phyloP scores from a whole-genome alignment of 1,140 invertebrate species.

The Ladona fulva region DNA sequence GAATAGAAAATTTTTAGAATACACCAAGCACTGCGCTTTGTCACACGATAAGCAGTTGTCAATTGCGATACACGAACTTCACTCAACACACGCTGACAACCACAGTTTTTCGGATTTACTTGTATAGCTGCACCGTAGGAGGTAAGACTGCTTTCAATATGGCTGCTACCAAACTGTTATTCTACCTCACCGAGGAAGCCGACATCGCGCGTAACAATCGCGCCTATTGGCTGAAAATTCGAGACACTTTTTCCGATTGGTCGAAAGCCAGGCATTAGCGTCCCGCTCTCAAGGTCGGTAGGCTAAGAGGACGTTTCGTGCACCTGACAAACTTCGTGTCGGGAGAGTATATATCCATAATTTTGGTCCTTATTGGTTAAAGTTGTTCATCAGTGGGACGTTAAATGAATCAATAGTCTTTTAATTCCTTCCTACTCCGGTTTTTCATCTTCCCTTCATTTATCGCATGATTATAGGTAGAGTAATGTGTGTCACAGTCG shows the following conservation, averaged over 20 bases:
- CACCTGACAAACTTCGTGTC: neutral
- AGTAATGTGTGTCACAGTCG: too few species aligned
- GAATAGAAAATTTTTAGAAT: neutral
- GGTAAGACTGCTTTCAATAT: constrained; percentile 5
- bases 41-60: neutral
- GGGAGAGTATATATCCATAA: neutral
- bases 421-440: too few species aligned
- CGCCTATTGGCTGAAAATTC: neutral
- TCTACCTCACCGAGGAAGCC: neutral
- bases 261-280: constrained; percentile 3
- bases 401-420: too few species aligned
- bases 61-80: neutral
- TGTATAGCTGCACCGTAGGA: constrained; percentile 7
- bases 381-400: too few species aligned
- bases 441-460: too few species aligned
- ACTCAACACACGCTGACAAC: neutral
- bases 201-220: neutral
- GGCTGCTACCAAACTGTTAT: constrained; percentile 4
- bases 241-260: neutral
- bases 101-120: neutral
- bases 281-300: constrained; percentile 6
- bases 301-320: neutral
- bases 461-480: too few species aligned
- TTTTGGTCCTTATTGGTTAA: too few species aligned
- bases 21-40: neutral